Evolutionary conservation across 2,797 vertebrate species (phyloP).

Genomic region (Bucorvus abyssinicus): DNA sequence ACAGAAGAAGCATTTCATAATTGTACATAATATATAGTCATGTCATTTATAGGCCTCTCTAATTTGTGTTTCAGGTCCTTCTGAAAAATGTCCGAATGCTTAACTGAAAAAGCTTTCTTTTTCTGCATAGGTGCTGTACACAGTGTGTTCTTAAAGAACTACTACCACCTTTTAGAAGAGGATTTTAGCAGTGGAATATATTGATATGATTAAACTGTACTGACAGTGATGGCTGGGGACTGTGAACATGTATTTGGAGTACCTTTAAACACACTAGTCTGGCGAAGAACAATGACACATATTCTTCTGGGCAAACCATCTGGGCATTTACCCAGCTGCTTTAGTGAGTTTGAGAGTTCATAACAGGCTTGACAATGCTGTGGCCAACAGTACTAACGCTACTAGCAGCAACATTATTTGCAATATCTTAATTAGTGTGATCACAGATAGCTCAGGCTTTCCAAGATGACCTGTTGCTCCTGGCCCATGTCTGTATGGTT

Average conservation of each 20-base stretch:
- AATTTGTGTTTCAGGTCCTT: constrained; percentile 42
- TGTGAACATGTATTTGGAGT: background rate
- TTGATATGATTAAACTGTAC: background rate
- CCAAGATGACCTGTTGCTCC: background rate
- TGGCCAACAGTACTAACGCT: background rate
- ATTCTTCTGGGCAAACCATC: background rate
- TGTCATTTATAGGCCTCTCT: constrained; percentile 24
- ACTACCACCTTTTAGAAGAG: background rate
- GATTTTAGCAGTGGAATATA: background rate
- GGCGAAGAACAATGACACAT: background rate
- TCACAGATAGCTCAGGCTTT: background rate
- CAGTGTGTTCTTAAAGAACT: background rate
- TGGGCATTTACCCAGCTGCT: background rate
- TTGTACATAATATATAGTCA: constrained; percentile 27
- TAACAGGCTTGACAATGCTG: background rate
- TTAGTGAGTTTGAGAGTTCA: background rate
- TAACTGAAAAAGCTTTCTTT: constrained; percentile 45
- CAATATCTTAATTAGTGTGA: background rate
- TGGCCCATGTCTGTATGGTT: background rate
- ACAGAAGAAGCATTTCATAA: constrained; percentile 37
- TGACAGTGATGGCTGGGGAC: background rate
- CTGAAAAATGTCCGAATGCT: constrained; percentile 18
- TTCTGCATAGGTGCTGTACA: background rate
- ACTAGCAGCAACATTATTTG: background rate
- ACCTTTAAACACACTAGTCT: background rate